Conservation (phyloP, 2,888 invertebrate species). For the Drosophila mayaguana region DNA sequence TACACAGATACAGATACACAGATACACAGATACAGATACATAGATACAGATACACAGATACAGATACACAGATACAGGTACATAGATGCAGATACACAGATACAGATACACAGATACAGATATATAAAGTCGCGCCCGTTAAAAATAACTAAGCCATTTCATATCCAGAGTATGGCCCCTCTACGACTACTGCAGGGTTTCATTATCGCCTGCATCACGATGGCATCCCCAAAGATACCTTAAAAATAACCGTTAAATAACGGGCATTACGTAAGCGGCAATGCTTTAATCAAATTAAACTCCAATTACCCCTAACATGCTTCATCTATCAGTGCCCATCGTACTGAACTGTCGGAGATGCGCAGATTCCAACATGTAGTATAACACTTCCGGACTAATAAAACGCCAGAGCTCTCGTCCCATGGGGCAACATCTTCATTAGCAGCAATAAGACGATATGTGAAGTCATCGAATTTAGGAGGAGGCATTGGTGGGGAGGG, state of each 20-base stretch:
- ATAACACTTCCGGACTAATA: conserved; percentile 79
- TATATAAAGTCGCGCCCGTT: no score
- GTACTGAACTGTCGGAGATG: conserved; percentile 24
- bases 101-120: no score
- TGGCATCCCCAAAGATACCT: neutral
- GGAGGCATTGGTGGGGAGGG: neutral
- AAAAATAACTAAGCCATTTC: no score
- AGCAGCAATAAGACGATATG: conserved; percentile 62
- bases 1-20: no score
- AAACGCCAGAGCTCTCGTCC: conserved; percentile 47
- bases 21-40: no score
- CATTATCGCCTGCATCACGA: conserved; percentile 1
- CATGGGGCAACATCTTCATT: conserved; percentile 73
- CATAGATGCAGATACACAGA: no score
- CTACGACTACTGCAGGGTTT: neutral
- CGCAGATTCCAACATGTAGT: conserved; percentile 50
- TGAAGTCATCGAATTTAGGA: conserved; percentile 38
- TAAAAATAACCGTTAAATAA: conserved; percentile 47
- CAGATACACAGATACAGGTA: no score
- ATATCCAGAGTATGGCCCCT: neutral
- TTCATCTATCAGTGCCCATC: conserved; percentile 14
- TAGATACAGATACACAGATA: no score
- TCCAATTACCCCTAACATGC: conserved; percentile 57
- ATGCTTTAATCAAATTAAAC: conserved; percentile 66
- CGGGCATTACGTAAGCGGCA: conserved; percentile 44